phyloP scores from a whole-genome alignment of 2,113 vertebrate species.

The Plecturocebus donacophilus region DNA sequence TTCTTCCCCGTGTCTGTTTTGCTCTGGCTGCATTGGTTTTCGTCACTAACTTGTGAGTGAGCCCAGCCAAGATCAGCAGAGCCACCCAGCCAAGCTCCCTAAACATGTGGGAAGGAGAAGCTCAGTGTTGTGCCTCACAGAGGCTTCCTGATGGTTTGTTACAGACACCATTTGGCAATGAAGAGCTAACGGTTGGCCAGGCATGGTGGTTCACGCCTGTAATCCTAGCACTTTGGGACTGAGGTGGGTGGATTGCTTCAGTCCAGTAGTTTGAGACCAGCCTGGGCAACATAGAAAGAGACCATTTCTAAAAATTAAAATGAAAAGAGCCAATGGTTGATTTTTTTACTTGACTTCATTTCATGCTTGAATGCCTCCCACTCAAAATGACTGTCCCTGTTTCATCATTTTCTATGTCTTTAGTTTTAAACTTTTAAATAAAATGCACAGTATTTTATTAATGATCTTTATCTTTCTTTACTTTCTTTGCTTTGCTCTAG shows the following conservation, averaged over 20 bases:
- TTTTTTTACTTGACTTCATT: background rate
- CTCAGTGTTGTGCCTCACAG: background rate
- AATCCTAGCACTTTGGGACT: too few relatives aligned
- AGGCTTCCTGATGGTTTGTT: background rate
- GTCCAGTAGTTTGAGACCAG: too few relatives aligned
- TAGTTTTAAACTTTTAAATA: background rate
- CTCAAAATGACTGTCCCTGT: background rate
- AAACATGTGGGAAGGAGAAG: background rate
- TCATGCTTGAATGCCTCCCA: background rate
- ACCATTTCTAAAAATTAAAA: too few relatives aligned
- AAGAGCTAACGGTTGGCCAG: background rate
- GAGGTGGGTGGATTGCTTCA: too few relatives aligned
- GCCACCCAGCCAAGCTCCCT: background rate
- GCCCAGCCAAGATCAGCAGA: background rate
- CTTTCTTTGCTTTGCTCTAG: background rate
- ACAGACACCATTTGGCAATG: background rate
- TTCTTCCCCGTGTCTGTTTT: background rate
- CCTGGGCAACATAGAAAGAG: too few relatives aligned
- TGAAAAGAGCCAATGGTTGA: background rate
- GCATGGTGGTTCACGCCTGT: accelerated
- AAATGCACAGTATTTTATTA: background rate
- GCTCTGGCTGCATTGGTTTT: background rate
- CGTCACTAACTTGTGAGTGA: background rate
- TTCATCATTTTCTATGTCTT: background rate
- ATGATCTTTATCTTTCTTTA: background rate